Evolutionary conservation across 2,797 vertebrate species (phyloP), one percentile per base, ranked within the genome.

Genomic region (Syndactyla subalaris): DNA sequence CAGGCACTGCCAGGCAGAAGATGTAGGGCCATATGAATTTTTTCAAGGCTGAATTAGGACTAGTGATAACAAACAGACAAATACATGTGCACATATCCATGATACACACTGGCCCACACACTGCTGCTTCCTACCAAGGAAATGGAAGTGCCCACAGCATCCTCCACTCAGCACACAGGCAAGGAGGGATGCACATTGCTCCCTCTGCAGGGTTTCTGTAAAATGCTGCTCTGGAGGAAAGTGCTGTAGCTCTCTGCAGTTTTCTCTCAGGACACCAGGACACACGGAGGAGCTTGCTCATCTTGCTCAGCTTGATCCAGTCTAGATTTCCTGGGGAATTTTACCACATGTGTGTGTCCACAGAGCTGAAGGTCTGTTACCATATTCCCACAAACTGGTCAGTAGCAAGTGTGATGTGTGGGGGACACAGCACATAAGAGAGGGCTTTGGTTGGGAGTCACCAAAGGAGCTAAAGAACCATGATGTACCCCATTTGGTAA

Each of bases 401-500:
- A 49, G 61, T 7, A 63, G 15, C 32, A 74, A 38, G 23, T 22
- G 29, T 41, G 38, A 36, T 6, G 22, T 1, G 2, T 30, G 38
- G 39, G 13, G 46, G 12, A 36, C 23, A 41, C 27, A 34, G 9
- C 8, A 10, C 0, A 0, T 8, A 16, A 34, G 21, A 57, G 5
- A 43, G 7, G 15, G 30, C 39, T 84, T 62, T 77, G n/a, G 27
- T 0, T 52, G 48, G 20, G 59, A 9, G 17, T 19, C 65, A 70
- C 15, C 20, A 48, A 27, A 57, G 46, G 13, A 8, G 19, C 21
- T 74, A 38, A 66, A 1, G 29, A 21, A 23, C 26, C 26, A 4
- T 3, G 11, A n/a, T 2, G 0, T 57, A 34, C 30, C 38, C 32
- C 26, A 15, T 9, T 54, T 0, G 0, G 16, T n/a, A 61, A n/a